These are phyloP conservation scores for Stegostoma tigrinum DNA, from an alignment of 2,113 vertebrate species.

Conservation along the genomic window DNA sequence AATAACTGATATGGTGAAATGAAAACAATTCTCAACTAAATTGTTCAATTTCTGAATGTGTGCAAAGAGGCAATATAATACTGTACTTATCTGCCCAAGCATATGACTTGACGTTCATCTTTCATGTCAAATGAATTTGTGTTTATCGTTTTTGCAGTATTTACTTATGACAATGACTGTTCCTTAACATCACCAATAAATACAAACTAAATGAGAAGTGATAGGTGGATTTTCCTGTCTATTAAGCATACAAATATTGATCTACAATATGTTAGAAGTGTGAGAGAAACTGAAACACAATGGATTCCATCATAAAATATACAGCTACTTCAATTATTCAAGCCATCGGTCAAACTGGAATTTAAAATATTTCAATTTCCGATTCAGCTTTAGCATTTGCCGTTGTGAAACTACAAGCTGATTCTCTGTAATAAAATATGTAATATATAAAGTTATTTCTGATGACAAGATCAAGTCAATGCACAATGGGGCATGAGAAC, in stretches of 20 bases:
- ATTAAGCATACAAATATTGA: background rate
- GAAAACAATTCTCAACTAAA: background rate
- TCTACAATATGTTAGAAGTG: background rate
- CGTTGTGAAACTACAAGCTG: background rate
- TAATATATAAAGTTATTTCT: background rate
- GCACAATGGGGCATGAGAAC: background rate
- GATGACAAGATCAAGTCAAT: background rate
- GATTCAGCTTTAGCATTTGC: background rate
- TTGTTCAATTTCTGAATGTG: background rate
- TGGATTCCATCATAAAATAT: background rate
- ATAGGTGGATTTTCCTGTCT: background rate
- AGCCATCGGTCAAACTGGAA: background rate
- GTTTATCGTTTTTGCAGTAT: background rate
- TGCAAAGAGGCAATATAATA: background rate
- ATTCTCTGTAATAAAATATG: background rate
- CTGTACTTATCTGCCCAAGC: background rate
- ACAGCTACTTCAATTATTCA: background rate
- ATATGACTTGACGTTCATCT: background rate
- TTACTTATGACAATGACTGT: background rate
- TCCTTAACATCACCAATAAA: background rate
- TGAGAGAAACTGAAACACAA: background rate
- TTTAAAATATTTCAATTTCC: background rate
- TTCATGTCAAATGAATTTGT: background rate
- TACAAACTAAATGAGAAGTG: background rate
- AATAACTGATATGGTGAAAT: background rate